Evolutionary conservation across 2,113 vertebrate genomes (phyloP).

Genomic region (Vidua macroura): DNA sequence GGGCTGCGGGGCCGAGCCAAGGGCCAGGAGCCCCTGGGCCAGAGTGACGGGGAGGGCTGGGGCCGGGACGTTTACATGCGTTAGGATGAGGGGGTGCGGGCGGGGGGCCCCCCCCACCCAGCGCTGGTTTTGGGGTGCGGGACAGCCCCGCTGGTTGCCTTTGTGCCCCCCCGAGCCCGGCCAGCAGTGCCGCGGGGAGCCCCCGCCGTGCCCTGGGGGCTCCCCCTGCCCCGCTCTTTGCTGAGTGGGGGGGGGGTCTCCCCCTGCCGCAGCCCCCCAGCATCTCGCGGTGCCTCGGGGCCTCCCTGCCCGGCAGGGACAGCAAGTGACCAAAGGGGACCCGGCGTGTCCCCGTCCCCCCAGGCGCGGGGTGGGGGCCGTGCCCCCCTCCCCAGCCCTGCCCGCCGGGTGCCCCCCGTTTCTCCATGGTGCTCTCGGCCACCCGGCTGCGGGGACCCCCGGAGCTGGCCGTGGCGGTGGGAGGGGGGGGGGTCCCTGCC

Average conservation of each 20-base stretch:
- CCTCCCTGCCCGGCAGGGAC: not conserved
- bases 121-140: not conserved
- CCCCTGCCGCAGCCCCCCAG: not conserved
- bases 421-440: conserved; percentile 17
- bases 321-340: conserved; percentile 30
- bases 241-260: not conserved
- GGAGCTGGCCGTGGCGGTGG: not conserved
- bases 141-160: not conserved
- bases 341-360: not conserved
- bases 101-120: not conserved
- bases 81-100: conserved; percentile 62
- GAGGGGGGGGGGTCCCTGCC: not conserved
- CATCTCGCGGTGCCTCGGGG: not conserved
- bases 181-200: not conserved
- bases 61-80: conserved; percentile 89
- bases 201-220: not conserved
- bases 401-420: not conserved
- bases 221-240: not conserved
- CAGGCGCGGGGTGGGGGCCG: not conserved
- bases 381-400: not conserved
- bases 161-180: not conserved
- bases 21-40: conserved; percentile 80
- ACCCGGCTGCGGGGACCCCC: not conserved
- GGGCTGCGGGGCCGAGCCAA: conserved; percentile 83
- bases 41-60: conserved; percentile 87